Conservation (phyloP, 1,140 invertebrate genomes). For the Drosophila sucinea region DNA sequence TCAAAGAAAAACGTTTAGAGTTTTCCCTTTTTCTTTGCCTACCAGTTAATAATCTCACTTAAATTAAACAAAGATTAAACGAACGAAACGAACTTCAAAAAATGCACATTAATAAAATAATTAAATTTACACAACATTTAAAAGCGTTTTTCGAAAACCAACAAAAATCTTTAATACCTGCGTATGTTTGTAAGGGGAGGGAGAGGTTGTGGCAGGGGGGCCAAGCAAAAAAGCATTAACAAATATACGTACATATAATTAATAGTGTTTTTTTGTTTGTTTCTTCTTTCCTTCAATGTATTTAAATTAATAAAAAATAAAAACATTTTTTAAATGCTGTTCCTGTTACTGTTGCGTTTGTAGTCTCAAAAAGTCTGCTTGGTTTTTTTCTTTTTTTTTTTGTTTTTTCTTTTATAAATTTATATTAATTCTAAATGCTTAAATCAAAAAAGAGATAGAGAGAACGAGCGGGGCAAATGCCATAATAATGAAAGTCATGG, state of each 20-base stretch:
- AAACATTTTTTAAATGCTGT: constrained; percentile 81
- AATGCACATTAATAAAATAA: constrained; percentile 51
- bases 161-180: constrained; percentile 65
- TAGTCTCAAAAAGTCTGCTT: constrained; percentile 77
- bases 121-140: constrained; percentile 50
- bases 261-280: constrained; percentile 27
- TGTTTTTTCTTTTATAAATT: constrained; percentile 9
- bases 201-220: background rate
- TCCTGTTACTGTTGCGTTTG: constrained; percentile 81
- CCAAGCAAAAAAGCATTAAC: constrained; percentile 47
- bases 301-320: constrained; percentile 53
- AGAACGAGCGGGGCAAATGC: background rate
- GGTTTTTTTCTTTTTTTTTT: constrained; percentile 24
- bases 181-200: constrained; percentile 22
- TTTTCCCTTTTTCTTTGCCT: constrained; percentile 7
- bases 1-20: background rate
- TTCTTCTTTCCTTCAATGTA: background rate
- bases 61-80: constrained; percentile 53
- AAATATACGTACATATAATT: constrained; percentile 32
- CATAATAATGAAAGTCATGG: background rate
- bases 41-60: constrained; percentile 75
- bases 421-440: constrained; percentile 6
- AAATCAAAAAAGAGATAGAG: background rate
- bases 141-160: constrained; percentile 65
- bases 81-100: constrained; percentile 43